Evolutionary conservation across 2,113 vertebrate genomes (phyloP), one percentile per base, ranked within the genome.

Genomic region (Phrynosoma platyrhinos): DNA sequence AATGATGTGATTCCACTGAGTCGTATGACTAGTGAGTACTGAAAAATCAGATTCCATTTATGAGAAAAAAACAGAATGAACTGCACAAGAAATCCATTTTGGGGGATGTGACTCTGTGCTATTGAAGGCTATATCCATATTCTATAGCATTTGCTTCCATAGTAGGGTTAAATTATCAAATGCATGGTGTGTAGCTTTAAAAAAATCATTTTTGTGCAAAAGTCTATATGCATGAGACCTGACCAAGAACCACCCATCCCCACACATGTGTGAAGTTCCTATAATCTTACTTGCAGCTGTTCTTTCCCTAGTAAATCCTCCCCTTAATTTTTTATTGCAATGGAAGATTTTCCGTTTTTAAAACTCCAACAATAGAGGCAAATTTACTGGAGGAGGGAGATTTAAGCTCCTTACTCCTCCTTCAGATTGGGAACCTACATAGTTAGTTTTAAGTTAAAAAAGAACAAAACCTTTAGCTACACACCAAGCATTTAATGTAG

Each of bases 41-140:
- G 62, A 69, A 53, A 78, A 88, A 69, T 69, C 58, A 78, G 72
- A 55, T 13, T 23, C 9, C 0, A 55, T 30, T 25, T 53, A 30
- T 27, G 30, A 53, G 72, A 72, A 80, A 3, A 23, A 30, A 30
- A 25, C 0, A 32, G 64, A 83, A 58, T 3, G 66, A 83, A 47
- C 27, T 32, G 25, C 74, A 55, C 18, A 83, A 88, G 23, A 69
- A 55, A 78, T 27, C 62, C 42, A 78, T 78, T 78, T 77, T 83
- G 82, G 52, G 4, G 4, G 52, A 32, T 25, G 30, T 52, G 40
- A 88, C 83, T 40, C 81, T 8, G 52, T 53, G 62, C 42, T 74
- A 2, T 69, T 10, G 18, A 55, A 88, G 58, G n/a, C n/a, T 88
- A 40, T 55, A 53, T 68, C 32, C 58, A 64, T 9, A 25, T 20